phyloP scores from a whole-genome alignment of 2,113 vertebrate species.

The Capricornis sumatraensis region DNA sequence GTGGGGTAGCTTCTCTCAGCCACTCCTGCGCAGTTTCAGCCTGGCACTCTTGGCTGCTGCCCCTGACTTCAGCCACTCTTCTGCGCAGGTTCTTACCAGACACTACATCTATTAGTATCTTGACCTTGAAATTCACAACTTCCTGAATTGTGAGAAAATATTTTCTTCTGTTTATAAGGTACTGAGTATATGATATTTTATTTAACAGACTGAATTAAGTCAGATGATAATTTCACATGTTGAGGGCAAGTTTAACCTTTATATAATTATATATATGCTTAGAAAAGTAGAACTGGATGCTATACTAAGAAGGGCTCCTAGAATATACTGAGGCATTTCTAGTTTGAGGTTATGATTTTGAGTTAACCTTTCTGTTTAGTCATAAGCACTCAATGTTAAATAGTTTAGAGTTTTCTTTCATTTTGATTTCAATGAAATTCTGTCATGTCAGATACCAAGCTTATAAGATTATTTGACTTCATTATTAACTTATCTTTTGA shows the following conservation, averaged over 20 bases:
- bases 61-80: too few species aligned
- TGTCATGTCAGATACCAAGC: background rate
- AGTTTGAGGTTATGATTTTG: background rate
- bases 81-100: rapidly evolving
- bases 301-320: background rate
- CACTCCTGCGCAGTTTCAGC: rapidly evolving
- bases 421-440: background rate
- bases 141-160: background rate
- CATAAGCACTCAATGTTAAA: background rate
- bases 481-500: constrained; percentile 1
- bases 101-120: background rate
- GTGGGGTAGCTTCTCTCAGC: too few species aligned
- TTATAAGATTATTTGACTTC: background rate
- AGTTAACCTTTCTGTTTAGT: background rate
- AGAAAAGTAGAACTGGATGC: background rate
- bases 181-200: background rate
- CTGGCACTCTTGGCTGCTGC: too few species aligned
- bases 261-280: background rate
- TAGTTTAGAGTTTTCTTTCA: background rate
- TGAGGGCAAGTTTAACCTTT: background rate
- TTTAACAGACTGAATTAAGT: background rate
- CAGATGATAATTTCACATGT: background rate
- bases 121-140: background rate
- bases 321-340: background rate
- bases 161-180: background rate